These are phyloP conservation scores for Apogon talboti DNA, from an alignment of 2,797 vertebrate genomes.

Conservation along the genomic window DNA sequence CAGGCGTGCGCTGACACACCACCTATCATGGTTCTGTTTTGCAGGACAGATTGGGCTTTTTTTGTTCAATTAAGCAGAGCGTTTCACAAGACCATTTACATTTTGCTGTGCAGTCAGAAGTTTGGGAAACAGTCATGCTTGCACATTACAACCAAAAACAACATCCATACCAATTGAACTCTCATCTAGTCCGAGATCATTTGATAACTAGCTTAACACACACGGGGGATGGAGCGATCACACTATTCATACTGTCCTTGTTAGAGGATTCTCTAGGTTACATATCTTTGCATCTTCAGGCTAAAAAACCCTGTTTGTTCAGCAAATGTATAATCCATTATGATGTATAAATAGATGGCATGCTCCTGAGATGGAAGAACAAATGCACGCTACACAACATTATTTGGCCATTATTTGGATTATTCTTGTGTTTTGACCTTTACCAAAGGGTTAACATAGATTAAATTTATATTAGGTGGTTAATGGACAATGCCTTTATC, in stretches of 20 bases:
- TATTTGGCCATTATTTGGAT: conserved; percentile 76
- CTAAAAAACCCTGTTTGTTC: conserved; percentile 24
- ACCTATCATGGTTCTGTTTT: conserved; percentile 42
- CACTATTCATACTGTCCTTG: too few species aligned
- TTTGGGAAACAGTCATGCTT: conserved; percentile 28
- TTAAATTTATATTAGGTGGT: conserved; percentile 81
- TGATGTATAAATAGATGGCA: conserved; percentile 43
- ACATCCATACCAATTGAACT: neutral
- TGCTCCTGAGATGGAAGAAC: conserved; percentile 53
- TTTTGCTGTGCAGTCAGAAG: conserved; percentile 33
- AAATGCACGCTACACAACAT: conserved; percentile 64
- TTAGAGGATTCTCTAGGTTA: neutral
- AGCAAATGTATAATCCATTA: conserved; percentile 36
- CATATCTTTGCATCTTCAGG: conserved; percentile 23
- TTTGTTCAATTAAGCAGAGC: conserved; percentile 54
- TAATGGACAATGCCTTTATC: conserved; percentile 83
- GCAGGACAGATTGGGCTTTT: conserved; percentile 42
- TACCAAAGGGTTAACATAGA: conserved; percentile 79
- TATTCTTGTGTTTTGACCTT: conserved; percentile 76
- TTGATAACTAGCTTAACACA: neutral
- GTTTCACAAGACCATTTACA: conserved; percentile 38
- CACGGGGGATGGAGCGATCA: too few species aligned
- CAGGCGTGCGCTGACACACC: conserved; percentile 10
- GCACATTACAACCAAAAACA: conserved; percentile 17
- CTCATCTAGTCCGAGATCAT: neutral